Conservation (phyloP, 2,797 vertebrate species). For the Denticeps clupeoides region DNA sequence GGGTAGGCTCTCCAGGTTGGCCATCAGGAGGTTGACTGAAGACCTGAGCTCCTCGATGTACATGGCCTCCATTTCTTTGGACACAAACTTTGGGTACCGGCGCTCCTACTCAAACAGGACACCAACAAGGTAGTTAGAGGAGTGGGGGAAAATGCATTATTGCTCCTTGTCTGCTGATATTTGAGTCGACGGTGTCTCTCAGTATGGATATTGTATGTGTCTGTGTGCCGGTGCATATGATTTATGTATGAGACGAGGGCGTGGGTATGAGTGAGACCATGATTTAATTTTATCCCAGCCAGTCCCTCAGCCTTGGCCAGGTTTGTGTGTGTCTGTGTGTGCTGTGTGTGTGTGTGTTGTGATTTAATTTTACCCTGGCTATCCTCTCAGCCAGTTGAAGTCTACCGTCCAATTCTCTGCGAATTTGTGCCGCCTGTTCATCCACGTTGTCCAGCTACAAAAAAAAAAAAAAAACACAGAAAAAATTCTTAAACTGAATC, state of each 20-base stretch:
- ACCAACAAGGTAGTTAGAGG: too few species aligned
- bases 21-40: slow-evolving; percentile 88
- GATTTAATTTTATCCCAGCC: too few species aligned
- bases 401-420: slow-evolving; percentile 85
- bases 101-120: slow-evolving; percentile 82
- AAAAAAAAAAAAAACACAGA: not conserved
- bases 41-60: slow-evolving; percentile 86
- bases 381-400: slow-evolving; percentile 83
- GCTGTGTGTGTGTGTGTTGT: not conserved
- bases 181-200: too few species aligned
- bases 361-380: slow-evolving; percentile 61
- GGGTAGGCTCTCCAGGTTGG: slow-evolving; percentile 92
- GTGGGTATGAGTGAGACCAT: too few species aligned
- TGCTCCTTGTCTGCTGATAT: too few species aligned
- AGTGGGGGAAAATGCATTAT: too few species aligned
- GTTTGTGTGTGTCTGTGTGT: not conserved
- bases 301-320: too few species aligned
- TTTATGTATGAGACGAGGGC: too few species aligned
- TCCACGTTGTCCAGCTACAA: slow-evolving; percentile 86
- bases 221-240: too few species aligned
- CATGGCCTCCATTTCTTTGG: slow-evolving; percentile 81
- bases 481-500: not conserved
- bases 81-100: slow-evolving; percentile 69
- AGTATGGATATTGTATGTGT: too few species aligned
- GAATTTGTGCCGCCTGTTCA: slow-evolving; percentile 95